phyloP scores from a whole-genome alignment of 2,797 vertebrate genomes.

The Cossypha dichroa region DNA sequence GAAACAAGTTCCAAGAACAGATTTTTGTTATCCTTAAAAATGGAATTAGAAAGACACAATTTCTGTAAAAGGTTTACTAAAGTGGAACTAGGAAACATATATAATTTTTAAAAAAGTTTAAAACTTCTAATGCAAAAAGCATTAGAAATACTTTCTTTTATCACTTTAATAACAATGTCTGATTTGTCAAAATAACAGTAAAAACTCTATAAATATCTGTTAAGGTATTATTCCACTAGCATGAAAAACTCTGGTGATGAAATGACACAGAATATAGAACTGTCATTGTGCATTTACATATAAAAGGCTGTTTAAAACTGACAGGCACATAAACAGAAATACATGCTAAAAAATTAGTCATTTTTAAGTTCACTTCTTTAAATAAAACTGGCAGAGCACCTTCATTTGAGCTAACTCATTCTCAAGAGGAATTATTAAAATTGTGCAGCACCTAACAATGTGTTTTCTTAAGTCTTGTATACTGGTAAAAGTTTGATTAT shows the following conservation, averaged over 20 bases:
- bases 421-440: slow-evolving; percentile 18
- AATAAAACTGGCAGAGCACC: slow-evolving; percentile 21
- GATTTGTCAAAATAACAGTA: slow-evolving; percentile 64
- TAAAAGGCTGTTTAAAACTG: slow-evolving; percentile 57
- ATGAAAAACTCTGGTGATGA: slow-evolving; percentile 27
- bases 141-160: slow-evolving; percentile 38
- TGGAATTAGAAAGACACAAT: neutral
- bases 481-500: neutral
- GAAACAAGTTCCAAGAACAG: neutral
- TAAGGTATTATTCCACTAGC: slow-evolving; percentile 44
- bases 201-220: slow-evolving; percentile 61
- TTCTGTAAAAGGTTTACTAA: neutral
- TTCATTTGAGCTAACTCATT: slow-evolving; percentile 3
- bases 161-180: slow-evolving; percentile 47
- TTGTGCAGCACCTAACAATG: neutral
- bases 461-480: neutral
- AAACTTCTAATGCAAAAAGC: neutral
- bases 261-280: slow-evolving; percentile 52
- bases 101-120: neutral
- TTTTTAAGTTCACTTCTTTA: slow-evolving; percentile 29
- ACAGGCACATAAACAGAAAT: slow-evolving; percentile 65
- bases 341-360: slow-evolving; percentile 45
- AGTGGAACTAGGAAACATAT: neutral
- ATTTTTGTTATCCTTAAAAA: neutral
- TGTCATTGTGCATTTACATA: slow-evolving; percentile 29